Base-by-base conservation (phyloP, 2,888 invertebrate genomes). In the Rotaria magnacalcarata region DNA sequence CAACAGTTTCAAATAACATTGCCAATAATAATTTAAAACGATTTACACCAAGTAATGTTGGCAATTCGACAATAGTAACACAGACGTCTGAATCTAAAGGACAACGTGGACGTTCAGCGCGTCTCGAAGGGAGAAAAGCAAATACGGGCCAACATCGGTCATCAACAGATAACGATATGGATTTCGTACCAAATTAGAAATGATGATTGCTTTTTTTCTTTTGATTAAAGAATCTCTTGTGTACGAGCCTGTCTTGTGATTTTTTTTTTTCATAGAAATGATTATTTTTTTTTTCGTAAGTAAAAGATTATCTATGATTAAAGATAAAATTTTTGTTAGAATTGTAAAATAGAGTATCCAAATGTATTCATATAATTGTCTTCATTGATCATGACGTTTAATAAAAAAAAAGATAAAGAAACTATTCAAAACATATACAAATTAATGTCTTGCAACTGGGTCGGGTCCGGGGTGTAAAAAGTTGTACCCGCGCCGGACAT, bases 111-210 rank as follows among this genome's bases (percentile, higher is more conserved):
- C 43, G 47, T 43, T 80, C 80, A 47, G 80, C 80, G 10, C 80
- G 80, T 24, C 24, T 80, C 2, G 80, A 80, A 80, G 80, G 80
- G 47, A 47, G 34, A n/a, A 80, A 47, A 80, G n/a, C 80, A 24
- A 16, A 34, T 4, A 47, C 80, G 6, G 80, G 80, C 47, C 80
- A 80, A 19, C 43, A 43, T 47, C 1, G n/a, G n/a, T 47, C 16
- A 47, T 80, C 80, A 43, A 47, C 43, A 24, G 67, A 67, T 67
- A 47, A 80, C 47, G 80, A 80, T 47, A 14, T 5, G 11, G 80
- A 80, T n/a, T 80, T 80, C 47, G 14, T 80, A 24, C n/a, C 80
- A 14, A 47, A 80, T 80, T 80, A 80, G 34, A n/a, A 75, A 27
- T 21, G 16, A 16, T 52, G 14, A 16, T 52, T 50, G 1, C 5